These are phyloP conservation scores for Aleiodes leptofemur DNA, from an alignment of 2,888 invertebrate species.

Conservation along the genomic window DNA sequence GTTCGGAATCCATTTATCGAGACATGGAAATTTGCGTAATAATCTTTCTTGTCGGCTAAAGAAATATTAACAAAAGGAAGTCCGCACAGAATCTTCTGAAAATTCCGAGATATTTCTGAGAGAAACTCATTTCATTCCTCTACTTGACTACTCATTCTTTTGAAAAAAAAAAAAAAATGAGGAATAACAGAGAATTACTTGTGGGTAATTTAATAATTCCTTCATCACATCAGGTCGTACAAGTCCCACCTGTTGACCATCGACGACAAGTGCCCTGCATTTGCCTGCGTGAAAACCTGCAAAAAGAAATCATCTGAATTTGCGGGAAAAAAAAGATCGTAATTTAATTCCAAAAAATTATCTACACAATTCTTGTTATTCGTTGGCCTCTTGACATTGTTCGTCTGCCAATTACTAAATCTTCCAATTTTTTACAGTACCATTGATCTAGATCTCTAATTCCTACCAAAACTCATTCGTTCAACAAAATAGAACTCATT, in stretches of 20 bases:
- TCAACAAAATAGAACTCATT: neutral
- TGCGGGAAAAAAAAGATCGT: neutral
- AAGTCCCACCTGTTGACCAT: constrained; percentile 92
- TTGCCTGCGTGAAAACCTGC: constrained; percentile 84
- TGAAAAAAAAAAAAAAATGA: constrained; percentile 15
- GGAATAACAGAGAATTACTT: constrained; percentile 77
- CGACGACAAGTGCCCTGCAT: constrained; percentile 91
- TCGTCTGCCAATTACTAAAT: neutral
- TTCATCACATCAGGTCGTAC: constrained; percentile 90
- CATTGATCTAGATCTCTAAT: neutral
- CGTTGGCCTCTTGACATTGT: too few species aligned
- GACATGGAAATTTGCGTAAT: too few species aligned
- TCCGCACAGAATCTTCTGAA: too few species aligned
- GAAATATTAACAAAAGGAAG: too few species aligned
- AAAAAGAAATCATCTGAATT: constrained; percentile 24
- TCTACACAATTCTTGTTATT: too few species aligned
- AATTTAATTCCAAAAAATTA: neutral
- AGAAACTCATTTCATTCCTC: neutral
- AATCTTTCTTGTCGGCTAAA: too few species aligned
- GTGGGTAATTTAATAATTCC: constrained; percentile 87
- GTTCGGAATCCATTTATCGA: neutral
- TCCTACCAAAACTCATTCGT: neutral
- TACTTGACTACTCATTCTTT: neutral
- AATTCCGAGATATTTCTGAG: too few species aligned
- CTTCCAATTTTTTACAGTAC: neutral